These are phyloP conservation scores for Pelagia noctiluca DNA, from an alignment of 30 jellyfish, hydroid and myxozoan genomes.

Conservation along the genomic window DNA sequence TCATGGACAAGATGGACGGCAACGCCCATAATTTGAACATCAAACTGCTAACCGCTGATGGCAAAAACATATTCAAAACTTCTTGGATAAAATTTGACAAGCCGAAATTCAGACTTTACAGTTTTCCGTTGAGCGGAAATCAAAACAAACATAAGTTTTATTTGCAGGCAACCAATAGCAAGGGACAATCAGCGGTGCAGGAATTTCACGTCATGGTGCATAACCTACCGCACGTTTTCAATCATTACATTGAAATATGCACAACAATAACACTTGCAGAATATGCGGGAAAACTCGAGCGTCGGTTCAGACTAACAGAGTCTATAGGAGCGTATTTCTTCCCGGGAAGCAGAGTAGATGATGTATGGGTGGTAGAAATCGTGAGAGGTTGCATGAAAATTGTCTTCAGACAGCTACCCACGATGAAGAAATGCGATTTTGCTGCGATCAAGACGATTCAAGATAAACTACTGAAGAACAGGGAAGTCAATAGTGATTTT, in stretches of 20 bases:
- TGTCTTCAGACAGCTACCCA: conserved; percentile 74
- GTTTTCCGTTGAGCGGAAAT: conserved; percentile 88
- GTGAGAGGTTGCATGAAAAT: conserved; percentile 56
- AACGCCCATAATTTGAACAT: conserved; percentile 33
- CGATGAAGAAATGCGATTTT: conserved; percentile 63
- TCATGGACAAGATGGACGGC: conserved; percentile 53
- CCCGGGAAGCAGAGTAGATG: conserved; percentile 35
- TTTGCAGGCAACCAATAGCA: conserved; percentile 67
- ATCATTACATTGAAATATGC: conserved; percentile 75
- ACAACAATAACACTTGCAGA: conserved; percentile 63
- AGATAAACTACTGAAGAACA: conserved; percentile 32
- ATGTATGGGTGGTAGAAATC: conserved; percentile 72
- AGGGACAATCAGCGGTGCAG: conserved; percentile 50
- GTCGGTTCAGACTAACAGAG: conserved; percentile 64
- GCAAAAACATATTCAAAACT: conserved; percentile 50
- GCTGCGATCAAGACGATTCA: conserved; percentile 59
- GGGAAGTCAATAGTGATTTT: conserved; percentile 31
- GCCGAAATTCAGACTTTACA: conserved; percentile 67
- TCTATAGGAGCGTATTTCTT: conserved; percentile 62
- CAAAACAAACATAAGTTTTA: conserved; percentile 58
- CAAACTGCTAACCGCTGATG: conserved; percentile 72
- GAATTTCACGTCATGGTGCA: conserved; percentile 33
- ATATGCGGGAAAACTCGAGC: conserved; percentile 77
- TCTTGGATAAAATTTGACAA: conserved; percentile 85
- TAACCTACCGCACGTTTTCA: conserved; percentile 28